Base-by-base conservation (phyloP, 2,113 vertebrate genomes). In the Octodon degus region DNA sequence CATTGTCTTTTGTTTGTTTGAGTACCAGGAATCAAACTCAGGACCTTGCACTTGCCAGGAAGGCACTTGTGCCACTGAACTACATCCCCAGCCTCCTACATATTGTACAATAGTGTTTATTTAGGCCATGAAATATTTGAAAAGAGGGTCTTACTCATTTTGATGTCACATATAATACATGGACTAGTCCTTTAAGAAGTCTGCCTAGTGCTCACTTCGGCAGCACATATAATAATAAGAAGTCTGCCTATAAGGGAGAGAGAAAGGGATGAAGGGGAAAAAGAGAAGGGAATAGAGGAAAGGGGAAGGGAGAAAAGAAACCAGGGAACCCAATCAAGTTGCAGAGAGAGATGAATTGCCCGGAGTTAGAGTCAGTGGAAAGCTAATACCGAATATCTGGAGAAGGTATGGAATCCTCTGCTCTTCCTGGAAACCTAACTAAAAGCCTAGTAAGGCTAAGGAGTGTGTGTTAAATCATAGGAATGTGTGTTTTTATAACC, bases 391-490 rank as follows among this genome's bases (percentile, higher is more conserved):
- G 37, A 94, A 53, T 94, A 84, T 94, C 94, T 94, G 58, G 63
- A 85, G 40, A 82, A 89, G 55, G 84, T 80, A 50, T 40, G 40
- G 55, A 91, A 89, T 94, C 30, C 19, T 95, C 50, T 95, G 84
- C 62, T 97, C 20, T 93, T 91, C 88, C 91, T 96, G 82, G 53
- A 93, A 96, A 89, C 37, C 20, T 60, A 47, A 17, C 74, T 94
- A 93, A 86, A 8, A 81, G 62, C 83, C 65, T 22, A 91, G 82
- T 93, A 96, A 96, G 86, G 67, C 72, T 68, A 87, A 96, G 92
- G 88, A 96, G 79, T 86, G 86, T 96, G 68, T 95, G 62, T 90
- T 95, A 90, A 94, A 80, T 83, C 77, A 89, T 82, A 86, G 40
- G 74, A 96, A 65, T 91, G 19, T 85, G 74, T 94, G 53, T 53